A percentile compares a stretch with the other conserved stretches of the same genome.
These are phyloP conservation scores for Watsonalla binaria DNA, from an alignment of 2,888 invertebrate species.

Conservation along the genomic window DNA sequence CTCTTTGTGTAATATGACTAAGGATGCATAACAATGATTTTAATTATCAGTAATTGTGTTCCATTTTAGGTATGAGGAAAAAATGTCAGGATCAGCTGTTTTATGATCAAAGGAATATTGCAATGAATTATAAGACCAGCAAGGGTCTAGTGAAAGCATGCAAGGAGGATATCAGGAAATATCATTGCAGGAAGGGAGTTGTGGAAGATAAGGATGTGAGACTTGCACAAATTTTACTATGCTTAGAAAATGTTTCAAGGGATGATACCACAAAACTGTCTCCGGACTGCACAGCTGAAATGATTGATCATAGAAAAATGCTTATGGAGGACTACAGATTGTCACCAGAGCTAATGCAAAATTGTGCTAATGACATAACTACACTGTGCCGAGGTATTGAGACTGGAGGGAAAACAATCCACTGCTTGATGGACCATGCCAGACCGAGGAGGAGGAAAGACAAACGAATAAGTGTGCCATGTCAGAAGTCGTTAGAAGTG, in stretches of 20 bases:
- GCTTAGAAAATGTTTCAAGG: slow-evolving; percentile 88
- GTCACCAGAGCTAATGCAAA: slow-evolving; percentile 94
- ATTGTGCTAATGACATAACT: slow-evolving; percentile 91
- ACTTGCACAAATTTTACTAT: slow-evolving; percentile 93
- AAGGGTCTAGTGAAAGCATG: slow-evolving; percentile 93
- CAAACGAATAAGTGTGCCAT: slow-evolving; percentile 82
- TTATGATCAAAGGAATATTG: slow-evolving; percentile 91
- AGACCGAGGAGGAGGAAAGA: slow-evolving; percentile 81
- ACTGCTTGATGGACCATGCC: slow-evolving; percentile 95
- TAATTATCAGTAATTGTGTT: slow-evolving; percentile 5
- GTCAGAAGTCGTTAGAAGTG: slow-evolving; percentile 87
- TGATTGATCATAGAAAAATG: slow-evolving; percentile 93
- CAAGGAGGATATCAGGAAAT: slow-evolving; percentile 90
- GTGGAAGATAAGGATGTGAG: slow-evolving; percentile 90
- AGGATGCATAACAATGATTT: background rate
- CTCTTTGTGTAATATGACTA: background rate
- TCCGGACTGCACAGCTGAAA: slow-evolving; percentile 90
- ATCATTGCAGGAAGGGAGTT: slow-evolving; percentile 90
- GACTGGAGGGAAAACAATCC: slow-evolving; percentile 92
- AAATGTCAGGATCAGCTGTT: slow-evolving; percentile 90
- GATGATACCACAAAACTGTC: slow-evolving; percentile 86
- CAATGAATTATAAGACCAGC: slow-evolving; percentile 93
- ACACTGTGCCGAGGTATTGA: slow-evolving; percentile 86
- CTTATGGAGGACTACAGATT: slow-evolving; percentile 96
- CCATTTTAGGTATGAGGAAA: slow-evolving; percentile 73